Evolutionary conservation across 2,113 vertebrate species (phyloP).

Genomic region (Tupaia chinensis): DNA sequence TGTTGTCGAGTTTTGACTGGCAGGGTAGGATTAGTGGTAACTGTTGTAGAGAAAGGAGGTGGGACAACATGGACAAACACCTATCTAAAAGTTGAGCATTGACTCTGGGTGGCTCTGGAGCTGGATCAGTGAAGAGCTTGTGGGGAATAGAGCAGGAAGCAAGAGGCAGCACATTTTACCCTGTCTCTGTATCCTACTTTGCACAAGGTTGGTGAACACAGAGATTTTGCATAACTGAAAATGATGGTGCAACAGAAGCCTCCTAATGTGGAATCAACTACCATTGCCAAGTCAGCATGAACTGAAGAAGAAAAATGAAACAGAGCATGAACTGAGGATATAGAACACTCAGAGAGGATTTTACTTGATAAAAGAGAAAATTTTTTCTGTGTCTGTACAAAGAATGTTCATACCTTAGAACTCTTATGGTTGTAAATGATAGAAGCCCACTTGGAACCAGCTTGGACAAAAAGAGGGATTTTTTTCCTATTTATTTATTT

Average conservation of each 20-base stretch:
- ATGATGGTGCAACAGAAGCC: neutral
- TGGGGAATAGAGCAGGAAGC: neutral
- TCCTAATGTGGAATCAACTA: neutral
- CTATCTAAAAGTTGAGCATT: neutral
- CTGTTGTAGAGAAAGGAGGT: conserved; percentile 6
- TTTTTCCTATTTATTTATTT: neutral
- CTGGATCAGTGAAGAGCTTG: neutral
- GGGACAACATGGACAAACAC: neutral
- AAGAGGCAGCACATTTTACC: neutral
- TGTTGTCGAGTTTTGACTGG: neutral
- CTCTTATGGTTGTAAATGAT: neutral
- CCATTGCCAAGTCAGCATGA: neutral
- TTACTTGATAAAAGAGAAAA: conserved; percentile 21
- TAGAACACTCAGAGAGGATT: neutral
- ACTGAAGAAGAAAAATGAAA: conserved; percentile 4
- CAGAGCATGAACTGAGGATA: neutral
- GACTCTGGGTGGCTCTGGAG: neutral
- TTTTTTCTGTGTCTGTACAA: neutral
- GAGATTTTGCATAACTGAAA: neutral
- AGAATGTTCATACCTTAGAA: neutral
- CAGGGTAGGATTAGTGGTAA: neutral
- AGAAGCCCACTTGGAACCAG: neutral
- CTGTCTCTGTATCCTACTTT: neutral
- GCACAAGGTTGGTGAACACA: conserved; percentile 4
- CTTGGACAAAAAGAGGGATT: neutral